Conservation (phyloP, 2,113 vertebrate genomes). For the Verasper variegatus region DNA sequence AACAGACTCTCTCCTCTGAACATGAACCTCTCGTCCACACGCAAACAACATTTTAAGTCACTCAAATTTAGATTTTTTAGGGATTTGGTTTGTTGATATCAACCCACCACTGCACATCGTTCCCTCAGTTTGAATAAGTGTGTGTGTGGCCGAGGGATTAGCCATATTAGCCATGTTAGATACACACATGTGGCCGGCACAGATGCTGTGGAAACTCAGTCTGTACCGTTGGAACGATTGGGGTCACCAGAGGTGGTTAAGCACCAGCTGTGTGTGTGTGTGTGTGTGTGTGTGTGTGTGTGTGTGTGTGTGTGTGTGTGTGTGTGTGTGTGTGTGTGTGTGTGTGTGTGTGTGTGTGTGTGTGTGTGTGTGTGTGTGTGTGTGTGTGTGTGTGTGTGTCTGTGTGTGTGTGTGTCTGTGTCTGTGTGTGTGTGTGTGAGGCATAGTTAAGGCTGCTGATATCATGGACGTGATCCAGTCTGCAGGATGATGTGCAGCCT, state of each 20-base stretch:
- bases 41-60: too few relatives aligned
- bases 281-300: conserved; percentile 35
- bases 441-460: not conserved
- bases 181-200: conserved; percentile 63
- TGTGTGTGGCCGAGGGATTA: conserved; percentile 32
- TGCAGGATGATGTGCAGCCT: not conserved
- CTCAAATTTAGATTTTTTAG: too few relatives aligned
- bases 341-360: conserved; percentile 27
- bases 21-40: too few relatives aligned
- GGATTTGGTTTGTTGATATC: too few relatives aligned
- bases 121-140: conserved; percentile 8
- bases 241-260: conserved; percentile 57
- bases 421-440: conserved; percentile 26
- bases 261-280: conserved; percentile 37
- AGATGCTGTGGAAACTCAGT: conserved; percentile 71
- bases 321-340: conserved; percentile 25
- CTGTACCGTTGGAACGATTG: conserved; percentile 49
- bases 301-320: conserved; percentile 16
- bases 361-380: too few relatives aligned
- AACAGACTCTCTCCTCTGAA: too few relatives aligned
- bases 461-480: not conserved
- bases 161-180: conserved; percentile 66
- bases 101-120: too few relatives aligned
- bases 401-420: conserved; percentile 19
- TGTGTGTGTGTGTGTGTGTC: conserved; percentile 32